Conservation (phyloP, 2,113 vertebrate species). For the Amblyopsis rosae region DNA sequence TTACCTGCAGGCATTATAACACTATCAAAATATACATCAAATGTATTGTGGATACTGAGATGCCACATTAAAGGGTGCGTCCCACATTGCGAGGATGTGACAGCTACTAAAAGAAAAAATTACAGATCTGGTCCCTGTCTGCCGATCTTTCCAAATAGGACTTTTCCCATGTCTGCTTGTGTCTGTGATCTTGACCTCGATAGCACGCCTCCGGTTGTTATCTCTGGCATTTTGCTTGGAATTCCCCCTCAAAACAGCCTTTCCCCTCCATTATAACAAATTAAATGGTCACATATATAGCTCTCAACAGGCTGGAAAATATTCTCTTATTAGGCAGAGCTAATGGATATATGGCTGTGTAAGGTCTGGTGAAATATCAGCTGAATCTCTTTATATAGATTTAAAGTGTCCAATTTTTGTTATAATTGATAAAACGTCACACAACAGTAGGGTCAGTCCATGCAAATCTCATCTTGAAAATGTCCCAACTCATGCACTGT, state of each 20-base stretch:
- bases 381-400: conserved; percentile 18
- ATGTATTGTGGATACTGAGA: neutral
- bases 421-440: conserved; percentile 36
- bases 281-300: conserved; percentile 24
- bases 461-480: conserved; percentile 12
- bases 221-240: conserved; percentile 32
- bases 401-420: conserved; percentile 7
- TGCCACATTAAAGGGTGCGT: neutral
- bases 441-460: conserved; percentile 11
- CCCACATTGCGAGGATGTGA: neutral
- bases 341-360: conserved; percentile 10
- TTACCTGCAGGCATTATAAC: conserved; percentile 15
- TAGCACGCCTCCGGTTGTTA: conserved; percentile 11
- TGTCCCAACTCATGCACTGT: neutral
- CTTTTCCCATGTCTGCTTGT: conserved; percentile 1
- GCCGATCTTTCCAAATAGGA: neutral
- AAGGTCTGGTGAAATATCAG: neutral
- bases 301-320: conserved; percentile 3
- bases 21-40: conserved; percentile 6
- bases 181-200: conserved; percentile 13
- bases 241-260: conserved; percentile 11
- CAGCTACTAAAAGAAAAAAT: neutral
- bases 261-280: conserved; percentile 22
- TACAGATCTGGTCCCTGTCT: neutral
- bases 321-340: conserved; percentile 31